These are phyloP conservation scores for Rhinichthys klamathensis DNA, from an alignment of 2,113 vertebrate species.

Conservation along the genomic window DNA sequence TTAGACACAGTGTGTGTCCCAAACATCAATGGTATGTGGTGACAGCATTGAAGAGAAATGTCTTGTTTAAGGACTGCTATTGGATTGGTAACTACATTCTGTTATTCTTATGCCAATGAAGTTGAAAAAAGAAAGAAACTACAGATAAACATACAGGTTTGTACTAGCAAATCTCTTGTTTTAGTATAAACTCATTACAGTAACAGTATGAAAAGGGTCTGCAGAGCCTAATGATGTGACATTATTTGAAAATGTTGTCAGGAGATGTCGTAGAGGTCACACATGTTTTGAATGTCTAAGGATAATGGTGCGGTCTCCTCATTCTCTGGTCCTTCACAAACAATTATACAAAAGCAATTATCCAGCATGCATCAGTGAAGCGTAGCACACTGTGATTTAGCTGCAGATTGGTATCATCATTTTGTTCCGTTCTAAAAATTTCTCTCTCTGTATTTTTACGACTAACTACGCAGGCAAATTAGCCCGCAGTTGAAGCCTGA, in stretches of 20 bases:
- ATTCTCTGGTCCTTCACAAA: constrained; percentile 22
- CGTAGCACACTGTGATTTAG: constrained; percentile 3
- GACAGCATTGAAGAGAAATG: constrained; percentile 11
- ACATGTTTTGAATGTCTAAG: constrained; percentile 14
- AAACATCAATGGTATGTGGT: background rate
- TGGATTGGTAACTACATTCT: background rate
- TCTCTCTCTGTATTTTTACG: background rate
- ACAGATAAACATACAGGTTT: background rate
- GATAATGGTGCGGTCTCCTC: background rate
- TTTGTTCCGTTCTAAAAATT: constrained; percentile 8
- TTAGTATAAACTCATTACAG: background rate
- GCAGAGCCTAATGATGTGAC: background rate
- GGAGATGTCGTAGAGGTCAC: constrained; percentile 9
- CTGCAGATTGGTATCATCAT: constrained; percentile 11
- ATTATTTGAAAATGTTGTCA: background rate
- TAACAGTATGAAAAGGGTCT: background rate
- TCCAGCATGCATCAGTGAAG: constrained; percentile 25
- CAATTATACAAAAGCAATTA: constrained; percentile 38
- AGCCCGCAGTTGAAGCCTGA: background rate
- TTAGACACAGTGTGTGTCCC: constrained; percentile 31
- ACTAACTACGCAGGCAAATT: background rate
- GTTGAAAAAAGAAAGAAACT: background rate
- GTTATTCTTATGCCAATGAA: background rate
- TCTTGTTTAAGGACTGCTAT: background rate
- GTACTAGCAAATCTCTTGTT: background rate